Evolutionary conservation across 2,113 vertebrate genomes (phyloP), one percentile per base, ranked within the genome.

Genomic region (Rhombomys opimus): DNA sequence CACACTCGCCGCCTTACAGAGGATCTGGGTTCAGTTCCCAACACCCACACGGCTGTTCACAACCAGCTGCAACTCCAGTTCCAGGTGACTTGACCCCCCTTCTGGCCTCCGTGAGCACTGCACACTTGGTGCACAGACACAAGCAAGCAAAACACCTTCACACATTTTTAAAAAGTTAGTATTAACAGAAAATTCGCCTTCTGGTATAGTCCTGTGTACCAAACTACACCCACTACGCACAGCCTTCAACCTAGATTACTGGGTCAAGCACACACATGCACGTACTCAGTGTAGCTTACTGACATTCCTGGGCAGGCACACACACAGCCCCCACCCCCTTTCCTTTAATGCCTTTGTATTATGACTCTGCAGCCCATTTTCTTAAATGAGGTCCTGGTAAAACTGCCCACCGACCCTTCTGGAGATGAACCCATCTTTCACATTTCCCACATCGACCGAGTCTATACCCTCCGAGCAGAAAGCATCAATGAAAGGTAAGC

Each of bases 351-450:
- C 41, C 61, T 54, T 7, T 50, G 30, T 12, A 2, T 96, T 98
- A 2, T 96, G 98, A 70, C 98, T 97, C 98, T 98, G 30, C 98
- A 99, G 99, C 99, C 99, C 15, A 99, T 99, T 98, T 99, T 99
- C 97, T 98, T 99, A 17, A 99, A 99, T 11, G 99, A 99, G 96
- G 99, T 99, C 86, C 98, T 99, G 87, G 99, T 99, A 81, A 99
- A 99, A 97, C 98, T 99, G 65, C 99, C 99, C 41, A 99, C 99
- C 0, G 99, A 99, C 98, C 99, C 99, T 70, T 99, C 99, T 46
- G 99, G 99, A 97, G 99, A 99, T 10, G 99, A 99, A 25, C 99
- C 99, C 61, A 99, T 99, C 89, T 99, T 99, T 98, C 99, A 99
- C 97, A 99, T 99, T 97, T 99, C 99, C 27, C 99, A 99, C 99